These are phyloP conservation scores for Onychomys torridus DNA, from an alignment of 2,797 vertebrate genomes.

Conservation along the genomic window DNA sequence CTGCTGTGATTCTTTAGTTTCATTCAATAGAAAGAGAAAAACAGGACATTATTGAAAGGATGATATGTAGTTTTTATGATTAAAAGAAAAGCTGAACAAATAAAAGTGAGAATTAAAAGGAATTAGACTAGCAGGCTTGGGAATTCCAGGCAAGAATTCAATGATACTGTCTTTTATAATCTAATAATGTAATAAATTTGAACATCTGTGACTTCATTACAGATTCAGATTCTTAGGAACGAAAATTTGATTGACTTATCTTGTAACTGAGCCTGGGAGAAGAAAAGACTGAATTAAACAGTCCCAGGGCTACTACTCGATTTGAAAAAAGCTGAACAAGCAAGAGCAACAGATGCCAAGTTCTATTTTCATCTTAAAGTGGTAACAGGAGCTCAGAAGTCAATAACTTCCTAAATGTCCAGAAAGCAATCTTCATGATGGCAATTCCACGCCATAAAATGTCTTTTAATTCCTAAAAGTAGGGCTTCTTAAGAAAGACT, in stretches of 20 bases:
- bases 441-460: background rate
- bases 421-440: conserved; percentile 53
- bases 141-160: background rate
- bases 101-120: background rate
- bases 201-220: conserved; percentile 64
- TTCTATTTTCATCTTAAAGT: conserved; percentile 73
- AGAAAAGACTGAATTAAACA: conserved; percentile 50
- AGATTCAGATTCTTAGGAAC: conserved; percentile 63
- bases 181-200: conserved; percentile 54
- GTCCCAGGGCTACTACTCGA: conserved; percentile 18
- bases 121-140: background rate
- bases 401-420: conserved; percentile 64
- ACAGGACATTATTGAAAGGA: background rate
- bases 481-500: background rate
- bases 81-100: conserved; percentile 50
- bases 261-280: conserved; percentile 40
- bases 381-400: conserved; percentile 66
- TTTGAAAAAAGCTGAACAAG: conserved; percentile 66
- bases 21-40: background rate
- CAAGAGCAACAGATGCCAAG: conserved; percentile 58
- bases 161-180: conserved; percentile 47
- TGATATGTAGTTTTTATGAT: background rate
- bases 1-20: conserved; percentile 8
- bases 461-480: conserved; percentile 42
- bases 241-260: conserved; percentile 51